A percentile compares a stretch with the other conserved stretches of the same genome.
Evolutionary conservation across 2,113 vertebrate species (phyloP).

Genomic region (Pluvialis apricaria): DNA sequence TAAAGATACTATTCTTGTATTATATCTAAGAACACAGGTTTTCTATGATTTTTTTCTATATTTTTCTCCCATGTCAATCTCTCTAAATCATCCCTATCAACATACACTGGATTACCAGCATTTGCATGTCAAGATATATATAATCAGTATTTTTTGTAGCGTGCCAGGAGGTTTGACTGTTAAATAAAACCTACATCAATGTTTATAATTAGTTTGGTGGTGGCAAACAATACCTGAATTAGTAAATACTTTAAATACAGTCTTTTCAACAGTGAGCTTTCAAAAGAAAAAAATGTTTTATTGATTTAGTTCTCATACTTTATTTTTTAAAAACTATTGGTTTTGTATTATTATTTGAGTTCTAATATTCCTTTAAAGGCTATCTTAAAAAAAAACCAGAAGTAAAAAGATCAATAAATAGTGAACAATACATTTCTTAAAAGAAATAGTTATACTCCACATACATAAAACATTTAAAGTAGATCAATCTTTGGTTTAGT

Average conservation of each 20-base stretch:
- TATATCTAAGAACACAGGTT: background rate
- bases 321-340: background rate
- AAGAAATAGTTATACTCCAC: background rate
- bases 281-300: background rate
- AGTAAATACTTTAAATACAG: background rate
- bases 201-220: background rate
- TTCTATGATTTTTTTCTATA: background rate
- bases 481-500: background rate
- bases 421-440: background rate
- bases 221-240: background rate
- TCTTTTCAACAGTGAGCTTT: background rate
- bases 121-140: background rate
- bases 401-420: background rate
- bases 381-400: background rate
- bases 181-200: background rate
- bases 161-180: background rate
- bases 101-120: background rate
- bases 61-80: background rate
- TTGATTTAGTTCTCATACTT: background rate
- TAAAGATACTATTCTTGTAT: background rate
- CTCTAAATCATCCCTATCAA: background rate
- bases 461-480: background rate
- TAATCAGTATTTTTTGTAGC: background rate
- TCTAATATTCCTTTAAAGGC: background rate
- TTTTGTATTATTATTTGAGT: background rate